Evolutionary conservation across 2,888 invertebrate genomes (phyloP).

Genomic region (Xylophagus ater): DNA sequence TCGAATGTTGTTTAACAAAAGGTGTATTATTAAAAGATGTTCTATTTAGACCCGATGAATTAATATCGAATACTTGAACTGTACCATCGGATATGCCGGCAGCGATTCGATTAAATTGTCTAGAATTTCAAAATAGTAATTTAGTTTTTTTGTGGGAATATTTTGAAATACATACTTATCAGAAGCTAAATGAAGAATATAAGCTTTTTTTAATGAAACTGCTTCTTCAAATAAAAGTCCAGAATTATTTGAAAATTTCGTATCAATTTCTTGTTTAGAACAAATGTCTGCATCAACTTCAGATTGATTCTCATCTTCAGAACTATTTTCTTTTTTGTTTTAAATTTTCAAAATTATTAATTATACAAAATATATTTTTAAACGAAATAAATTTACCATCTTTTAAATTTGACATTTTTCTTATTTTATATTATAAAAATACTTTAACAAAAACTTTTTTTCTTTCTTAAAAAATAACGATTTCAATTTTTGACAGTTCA

Average conservation of each 20-base stretch:
- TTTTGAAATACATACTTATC: conserved; percentile 40
- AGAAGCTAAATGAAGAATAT: conserved; percentile 48
- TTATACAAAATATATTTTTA: too few species aligned
- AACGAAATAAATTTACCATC: too few species aligned
- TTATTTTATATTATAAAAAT: too few species aligned
- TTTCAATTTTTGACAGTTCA: too few species aligned
- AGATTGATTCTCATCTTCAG: too few species aligned
- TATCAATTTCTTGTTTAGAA: conserved; percentile 24
- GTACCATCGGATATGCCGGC: conserved; percentile 41
- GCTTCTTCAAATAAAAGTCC: conserved; percentile 39
- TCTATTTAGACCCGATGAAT: conserved; percentile 30
- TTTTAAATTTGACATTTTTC: too few species aligned
- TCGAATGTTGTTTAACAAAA: conserved; percentile 5
- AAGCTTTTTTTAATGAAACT: conserved; percentile 45
- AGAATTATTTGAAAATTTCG: conserved; percentile 27
- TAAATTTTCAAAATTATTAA: too few species aligned
- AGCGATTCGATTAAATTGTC: conserved; percentile 38
- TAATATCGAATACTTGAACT: conserved; percentile 42
- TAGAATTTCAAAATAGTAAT: conserved; percentile 11
- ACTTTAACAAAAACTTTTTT: too few species aligned
- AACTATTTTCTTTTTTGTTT: too few species aligned
- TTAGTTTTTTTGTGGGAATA: background rate
- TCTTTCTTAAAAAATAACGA: too few species aligned
- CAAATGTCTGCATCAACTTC: conserved; percentile 33
- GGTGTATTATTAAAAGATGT: conserved; percentile 13